Base-by-base conservation (phyloP, 92 coral and sea anemone genomes). In the Bergia sp. region DNA sequence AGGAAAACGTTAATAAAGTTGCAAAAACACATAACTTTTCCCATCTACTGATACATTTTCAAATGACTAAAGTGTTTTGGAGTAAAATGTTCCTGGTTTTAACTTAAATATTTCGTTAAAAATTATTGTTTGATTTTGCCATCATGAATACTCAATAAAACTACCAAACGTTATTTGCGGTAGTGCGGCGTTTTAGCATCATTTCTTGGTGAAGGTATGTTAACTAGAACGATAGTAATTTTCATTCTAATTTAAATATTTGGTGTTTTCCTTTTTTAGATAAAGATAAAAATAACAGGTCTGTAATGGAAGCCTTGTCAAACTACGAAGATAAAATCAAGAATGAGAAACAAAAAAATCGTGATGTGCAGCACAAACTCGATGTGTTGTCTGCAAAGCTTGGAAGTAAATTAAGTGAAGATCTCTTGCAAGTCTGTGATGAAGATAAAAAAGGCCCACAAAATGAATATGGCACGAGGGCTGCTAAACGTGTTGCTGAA, bases 401-500 rank as follows among this genome's bases (percentile, higher is more conserved):
- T 79, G 82, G 82, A 8, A 79, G 37, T 2, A 39, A 79, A 37
- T 49, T 79, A 79, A 10, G 21, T 23, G 82, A 79, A n/a, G 82
- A 79, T 29, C 82, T 79, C 21, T 58, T 79, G 37, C 6, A 16
- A 0, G 66, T 45, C 16, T 42, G 18, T 79, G 65, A 43, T 20
- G 58, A 77, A 23, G 29, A 77, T 45, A 12, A 49, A 0, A 79
- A 37, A 16, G 9, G 18, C 21, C 16, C 42, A 47, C 53, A 23
- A 36, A 79, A 18, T 0, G 66, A 79, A 43, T 79, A 79, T 49
- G 11, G 82, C 38, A 79, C 64, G 39, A 73, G 53, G 41, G 64
- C 85, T 21, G 76, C 82, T 3, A 67, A 76, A 77, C 80, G 44
- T 55, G 61, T 83, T 57, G 86, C 80, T 2, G 36, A 77, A n/a